Base-by-base conservation (phyloP, 2,888 invertebrate species). In the Parelbella ahira region DNA sequence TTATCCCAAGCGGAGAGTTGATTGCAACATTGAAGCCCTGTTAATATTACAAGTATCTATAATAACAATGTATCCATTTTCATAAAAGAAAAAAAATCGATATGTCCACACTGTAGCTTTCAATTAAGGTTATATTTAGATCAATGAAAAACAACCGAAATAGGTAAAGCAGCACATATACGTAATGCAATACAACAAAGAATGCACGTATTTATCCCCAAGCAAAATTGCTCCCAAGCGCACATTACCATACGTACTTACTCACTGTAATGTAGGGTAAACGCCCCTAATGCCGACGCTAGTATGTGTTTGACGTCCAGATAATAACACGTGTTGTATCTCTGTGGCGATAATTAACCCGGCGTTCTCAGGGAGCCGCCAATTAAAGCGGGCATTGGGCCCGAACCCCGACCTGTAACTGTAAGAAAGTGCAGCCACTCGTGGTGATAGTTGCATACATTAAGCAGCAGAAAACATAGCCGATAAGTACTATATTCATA, bases 341-440 rank as follows among this genome's bases (percentile, higher is more conserved):
- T 60, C 57, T 60, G 60, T 53, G 50, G 60, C 53, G 50, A 58
- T 65, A 72, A 79, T 78, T 77, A 78, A 61, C 54, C 47, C 47
- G 50, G 52, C 50, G 58, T 78, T 77, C 77, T 60, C 78, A 73
- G 67, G 61, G 53, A 60, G 61, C 55, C 58, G 54, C 50, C 65
- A 70, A 78, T 81, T 78, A 80, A 65, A 61, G 60, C 53, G 61
- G 53, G 65, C 72, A 73, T 59, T 63, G 68, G 58, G 53, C 54
- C 53, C 58, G 54, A 51, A 48, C 55, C 45, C 45, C 50, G 50
- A 42, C 47, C 45, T 28, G 33, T 15, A 41, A 33, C 45, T 33
- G 33, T 13, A 41, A 27, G 33, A 41, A 33, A 33, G 33, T 21
- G 25, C 34, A 7, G 24, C 10, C 37, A 8, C 20, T 15, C 9